These are phyloP conservation scores for Talpa occidentalis DNA, from an alignment of 2,113 vertebrate species.

Conservation along the genomic window DNA sequence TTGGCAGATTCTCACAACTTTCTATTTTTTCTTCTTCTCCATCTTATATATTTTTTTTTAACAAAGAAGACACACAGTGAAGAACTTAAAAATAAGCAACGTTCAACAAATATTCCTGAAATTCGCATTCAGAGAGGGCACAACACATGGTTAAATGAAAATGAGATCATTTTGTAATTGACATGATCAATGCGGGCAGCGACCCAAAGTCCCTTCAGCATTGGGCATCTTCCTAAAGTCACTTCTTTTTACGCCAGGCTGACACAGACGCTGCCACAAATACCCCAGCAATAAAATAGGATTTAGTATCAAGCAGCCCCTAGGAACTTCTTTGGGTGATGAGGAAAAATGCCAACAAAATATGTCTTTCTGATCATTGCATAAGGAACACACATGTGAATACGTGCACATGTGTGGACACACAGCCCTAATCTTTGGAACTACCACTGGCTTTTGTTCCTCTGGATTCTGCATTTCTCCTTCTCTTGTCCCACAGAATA, in stretches of 20 bases:
- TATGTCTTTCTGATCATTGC: neutral
- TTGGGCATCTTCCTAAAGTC: neutral
- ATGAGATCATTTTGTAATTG: neutral
- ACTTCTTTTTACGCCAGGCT: neutral
- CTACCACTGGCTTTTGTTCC: neutral
- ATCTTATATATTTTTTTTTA: neutral
- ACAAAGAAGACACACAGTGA: constrained; percentile 2
- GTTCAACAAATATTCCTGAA: neutral
- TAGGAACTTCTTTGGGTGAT: neutral
- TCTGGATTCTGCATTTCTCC: neutral
- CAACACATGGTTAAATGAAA: neutral
- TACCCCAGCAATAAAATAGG: neutral
- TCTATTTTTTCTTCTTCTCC: neutral
- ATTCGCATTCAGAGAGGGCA: neutral
- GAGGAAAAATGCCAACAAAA: neutral
- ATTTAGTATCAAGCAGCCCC: neutral
- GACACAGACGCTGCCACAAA: neutral
- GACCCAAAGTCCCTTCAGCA: neutral
- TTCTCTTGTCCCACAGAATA: neutral
- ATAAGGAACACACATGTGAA: neutral
- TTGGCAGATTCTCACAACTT: neutral
- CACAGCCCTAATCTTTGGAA: neutral
- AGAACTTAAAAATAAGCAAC: constrained; percentile 7
- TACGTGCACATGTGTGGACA: neutral
- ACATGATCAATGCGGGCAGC: neutral